Base-by-base conservation (phyloP, 2,113 vertebrate genomes). In the Lophura nycthemera region DNA sequence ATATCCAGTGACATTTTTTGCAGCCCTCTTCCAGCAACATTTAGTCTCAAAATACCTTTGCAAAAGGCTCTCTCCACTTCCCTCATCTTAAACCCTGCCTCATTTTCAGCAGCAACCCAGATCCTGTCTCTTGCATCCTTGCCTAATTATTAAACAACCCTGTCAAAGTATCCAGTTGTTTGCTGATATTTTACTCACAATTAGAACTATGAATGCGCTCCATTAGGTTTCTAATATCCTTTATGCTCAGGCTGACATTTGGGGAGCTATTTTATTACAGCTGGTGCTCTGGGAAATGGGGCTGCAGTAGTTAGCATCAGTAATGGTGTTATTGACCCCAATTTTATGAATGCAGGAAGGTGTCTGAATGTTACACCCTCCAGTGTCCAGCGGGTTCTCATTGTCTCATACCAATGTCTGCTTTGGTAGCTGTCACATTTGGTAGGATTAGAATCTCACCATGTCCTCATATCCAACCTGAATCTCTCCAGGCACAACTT, bases 151-250 rank as follows among this genome's bases (percentile, higher is more conserved):
- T 83, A 93, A 95, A 95, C 91, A 94, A 96, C 91, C 74, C 83
- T 73, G 79, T 78, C 14, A 6, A 95, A 92, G 83, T 88, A 86
- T 76, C 88, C 47, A 45, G 92, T 89, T 87, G 6, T 96, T 96
- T 88, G 86, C 91, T 83, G 93, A 60, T 96, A 90, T 97, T 97
- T 96, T 88, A 93, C 90, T 97, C 95, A 92, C 92, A 96, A 97
- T 97, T 96, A 97, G 93, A 90, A 88, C 67, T 66, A 83, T 77
- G 83, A 96, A 92, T 93, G 92, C 90, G 92, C 91, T 97, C 92
- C 89, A 95, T 96, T 96, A 97, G 92, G 81, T 64, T 89, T 81
- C 87, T 95, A 90, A 96, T 95, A 79, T 60, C 89, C 88, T 94
- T 93, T 94, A 95, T 96, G 93, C 69, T 90, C 86, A 43, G 67